Evolutionary conservation across 2,888 invertebrate genomes (phyloP).

Genomic region (Nephrotoma guestfalica): DNA sequence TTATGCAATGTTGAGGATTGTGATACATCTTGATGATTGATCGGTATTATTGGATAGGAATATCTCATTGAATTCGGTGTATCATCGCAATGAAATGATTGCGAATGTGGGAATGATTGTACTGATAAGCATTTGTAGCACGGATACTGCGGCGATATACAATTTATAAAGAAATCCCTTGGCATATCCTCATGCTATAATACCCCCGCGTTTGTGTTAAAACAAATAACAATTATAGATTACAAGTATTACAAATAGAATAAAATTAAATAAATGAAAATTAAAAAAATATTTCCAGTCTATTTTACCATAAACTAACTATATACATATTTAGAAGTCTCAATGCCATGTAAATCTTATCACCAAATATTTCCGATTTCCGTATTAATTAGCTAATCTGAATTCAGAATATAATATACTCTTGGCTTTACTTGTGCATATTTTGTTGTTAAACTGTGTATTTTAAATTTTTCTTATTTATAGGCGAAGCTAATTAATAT

Average conservation of each 20-base stretch:
- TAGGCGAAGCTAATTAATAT: too few relatives aligned
- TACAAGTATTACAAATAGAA: neutral
- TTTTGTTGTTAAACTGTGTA: too few relatives aligned
- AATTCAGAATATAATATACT: too few relatives aligned
- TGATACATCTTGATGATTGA: conserved; percentile 14
- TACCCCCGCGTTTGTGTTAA: neutral
- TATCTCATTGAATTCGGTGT: conserved; percentile 6
- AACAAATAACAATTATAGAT: neutral
- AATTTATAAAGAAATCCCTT: conserved; percentile 8
- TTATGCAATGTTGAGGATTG: conserved; percentile 21
- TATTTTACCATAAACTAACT: neutral
- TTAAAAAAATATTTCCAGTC: neutral
- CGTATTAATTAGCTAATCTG: too few relatives aligned
- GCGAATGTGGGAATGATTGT: conserved; percentile 25
- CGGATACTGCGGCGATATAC: conserved; percentile 5
- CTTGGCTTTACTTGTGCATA: too few relatives aligned
- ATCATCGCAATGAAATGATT: conserved; percentile 9
- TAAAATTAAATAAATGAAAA: neutral
- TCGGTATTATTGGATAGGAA: conserved; percentile 1
- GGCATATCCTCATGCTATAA: conserved; percentile 5
- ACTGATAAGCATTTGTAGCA: conserved; percentile 10
- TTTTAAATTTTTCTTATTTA: too few relatives aligned
- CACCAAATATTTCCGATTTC: too few relatives aligned
- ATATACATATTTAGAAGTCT: too few relatives aligned
- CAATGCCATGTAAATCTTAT: too few relatives aligned